Evolutionary conservation across 2,888 invertebrate genomes (phyloP), one percentile per base, ranked within the genome.

Genomic region (Chorisops tibialis): DNA sequence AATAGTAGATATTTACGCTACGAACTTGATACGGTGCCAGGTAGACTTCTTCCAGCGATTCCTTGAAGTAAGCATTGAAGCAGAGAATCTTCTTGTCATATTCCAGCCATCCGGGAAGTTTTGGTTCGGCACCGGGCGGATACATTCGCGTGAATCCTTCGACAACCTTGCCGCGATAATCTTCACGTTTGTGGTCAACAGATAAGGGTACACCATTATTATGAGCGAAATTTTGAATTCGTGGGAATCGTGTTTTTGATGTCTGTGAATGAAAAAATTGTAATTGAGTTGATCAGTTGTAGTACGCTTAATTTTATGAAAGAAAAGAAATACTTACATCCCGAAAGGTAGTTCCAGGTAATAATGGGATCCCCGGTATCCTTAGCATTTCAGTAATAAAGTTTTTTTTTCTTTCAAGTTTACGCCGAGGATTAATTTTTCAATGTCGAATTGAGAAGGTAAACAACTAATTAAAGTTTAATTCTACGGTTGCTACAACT

Each of bases 1-100:
- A 95, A 73, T 90, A 95, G 68, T 86, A 88, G 60, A 96, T 89
- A 68, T 88, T 88, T 3, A 93, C 92, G 70, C 87, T 85, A 19
- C 93, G 85, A 60, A 94, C 79, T 70, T 89, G 82, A 69, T 83
- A 87, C 30, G 87, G 82, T 2, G 86, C 84, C 72, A 87, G 72
- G 50, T 76, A 74, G 38, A 78, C 84, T 76, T 93, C 93, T 66
- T 89, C 87, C 0, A 92, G 81, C 0, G 88, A 86, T 61, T 79
- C 76, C 67, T 77, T 75, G 61, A 79, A 79, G 65, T 77, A 77
- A 16, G 73, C 79, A 63, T 69, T 69, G 38, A 78, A 79, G 62
- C 77, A 74, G 1, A 79, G 66, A 74, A 91, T 91, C 79, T 94
- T 87, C 78, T 92, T 91, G 73, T 96, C 94, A 74, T 88, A 93